Percentiles rank a stretch among this genome's conserved stretches.
Evolutionary conservation across 2,113 vertebrate species (phyloP).

Genomic region (Sturnus vulgaris): DNA sequence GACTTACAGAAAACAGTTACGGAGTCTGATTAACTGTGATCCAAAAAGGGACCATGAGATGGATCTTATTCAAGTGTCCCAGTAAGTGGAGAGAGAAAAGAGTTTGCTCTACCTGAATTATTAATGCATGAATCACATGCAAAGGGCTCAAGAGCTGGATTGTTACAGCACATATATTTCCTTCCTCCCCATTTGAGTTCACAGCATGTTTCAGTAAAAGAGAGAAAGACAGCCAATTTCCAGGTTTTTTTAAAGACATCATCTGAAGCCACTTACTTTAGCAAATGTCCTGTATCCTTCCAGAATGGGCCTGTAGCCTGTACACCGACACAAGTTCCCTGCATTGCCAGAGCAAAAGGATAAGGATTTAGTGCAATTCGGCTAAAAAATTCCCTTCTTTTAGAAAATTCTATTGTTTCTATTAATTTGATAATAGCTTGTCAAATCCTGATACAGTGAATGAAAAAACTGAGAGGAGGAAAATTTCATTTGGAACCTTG

Average conservation of each 20-base stretch:
- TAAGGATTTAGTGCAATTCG: not conserved
- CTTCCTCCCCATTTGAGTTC: not conserved
- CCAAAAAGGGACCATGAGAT: not conserved
- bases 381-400: not conserved
- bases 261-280: conserved; percentile 72
- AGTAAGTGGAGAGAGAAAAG: not conserved
- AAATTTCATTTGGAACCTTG: not conserved
- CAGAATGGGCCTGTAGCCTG: conserved; percentile 92
- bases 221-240: not conserved
- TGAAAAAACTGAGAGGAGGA: not conserved
- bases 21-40: not conserved
- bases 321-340: conserved; percentile 97
- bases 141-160: not conserved
- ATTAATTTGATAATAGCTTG: not conserved
- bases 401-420: not conserved
- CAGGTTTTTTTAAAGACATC: not conserved
- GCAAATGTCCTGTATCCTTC: conserved; percentile 90
- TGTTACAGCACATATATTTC: not conserved
- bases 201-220: not conserved
- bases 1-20: not conserved
- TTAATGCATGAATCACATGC: not conserved
- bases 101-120: not conserved
- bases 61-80: not conserved
- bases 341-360: not conserved
- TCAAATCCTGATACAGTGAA: not conserved